These are phyloP conservation scores for Danio tinwini DNA, from an alignment of 2,797 vertebrate genomes.

Conservation along the genomic window DNA sequence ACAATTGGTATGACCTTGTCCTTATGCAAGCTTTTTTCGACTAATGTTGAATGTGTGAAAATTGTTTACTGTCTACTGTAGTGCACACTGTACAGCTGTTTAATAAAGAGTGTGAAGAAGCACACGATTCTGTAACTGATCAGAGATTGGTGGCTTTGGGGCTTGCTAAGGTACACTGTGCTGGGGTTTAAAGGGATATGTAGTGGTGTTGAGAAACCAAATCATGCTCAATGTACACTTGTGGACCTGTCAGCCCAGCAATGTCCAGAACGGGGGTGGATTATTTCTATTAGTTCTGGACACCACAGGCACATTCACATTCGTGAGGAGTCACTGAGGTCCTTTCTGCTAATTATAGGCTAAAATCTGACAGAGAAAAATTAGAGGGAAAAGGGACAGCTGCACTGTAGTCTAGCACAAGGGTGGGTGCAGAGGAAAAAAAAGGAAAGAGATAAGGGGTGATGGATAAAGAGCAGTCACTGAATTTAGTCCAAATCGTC, in stretches of 20 bases:
- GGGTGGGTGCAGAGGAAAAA: slow-evolving; percentile 16
- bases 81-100: background rate
- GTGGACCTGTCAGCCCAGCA: slow-evolving; percentile 84
- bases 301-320: slow-evolving; percentile 75
- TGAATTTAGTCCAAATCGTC: slow-evolving; percentile 83
- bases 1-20: slow-evolving; percentile 59
- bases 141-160: slow-evolving; percentile 20
- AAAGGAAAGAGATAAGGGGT: background rate
- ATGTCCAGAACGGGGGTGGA: slow-evolving; percentile 66
- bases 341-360: slow-evolving; percentile 90
- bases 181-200: slow-evolving; percentile 66
- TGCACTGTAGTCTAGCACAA: slow-evolving; percentile 74
- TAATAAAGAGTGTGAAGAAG: background rate
- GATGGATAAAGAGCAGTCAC: slow-evolving; percentile 61
- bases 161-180: slow-evolving; percentile 58
- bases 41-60: background rate
- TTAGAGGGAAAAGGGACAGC: slow-evolving; percentile 90
- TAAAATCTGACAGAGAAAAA: slow-evolving; percentile 94
- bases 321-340: slow-evolving; percentile 81
- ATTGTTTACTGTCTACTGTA: background rate
- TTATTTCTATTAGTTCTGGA: slow-evolving; percentile 83
- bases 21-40: slow-evolving; percentile 49
- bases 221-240: slow-evolving; percentile 77
- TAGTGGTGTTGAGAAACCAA: slow-evolving; percentile 67
- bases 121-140: slow-evolving; percentile 29